Conservation (phyloP, 2,797 vertebrate genomes). For the Delichon dasypus region DNA sequence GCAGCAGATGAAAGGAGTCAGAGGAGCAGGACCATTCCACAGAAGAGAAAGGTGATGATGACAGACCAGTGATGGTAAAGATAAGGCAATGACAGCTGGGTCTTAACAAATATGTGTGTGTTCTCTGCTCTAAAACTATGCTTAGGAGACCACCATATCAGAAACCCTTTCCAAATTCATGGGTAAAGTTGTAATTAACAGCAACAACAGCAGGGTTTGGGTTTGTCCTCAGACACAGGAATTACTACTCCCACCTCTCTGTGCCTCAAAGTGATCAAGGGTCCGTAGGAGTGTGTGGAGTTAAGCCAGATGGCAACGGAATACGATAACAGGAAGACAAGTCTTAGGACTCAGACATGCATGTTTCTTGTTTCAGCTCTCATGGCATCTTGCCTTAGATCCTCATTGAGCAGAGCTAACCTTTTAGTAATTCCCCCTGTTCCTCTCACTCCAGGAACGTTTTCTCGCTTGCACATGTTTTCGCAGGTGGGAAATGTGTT, state of each 20-base stretch:
- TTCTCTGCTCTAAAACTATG: neutral
- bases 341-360: no score
- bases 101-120: neutral
- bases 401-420: neutral
- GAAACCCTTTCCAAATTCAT: neutral
- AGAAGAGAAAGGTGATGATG: neutral
- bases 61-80: fast-evolving
- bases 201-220: neutral
- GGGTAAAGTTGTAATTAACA: neutral
- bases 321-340: neutral
- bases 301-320: neutral
- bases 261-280: neutral
- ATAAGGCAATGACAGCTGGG: neutral
- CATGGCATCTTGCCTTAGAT: neutral
- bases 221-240: neutral
- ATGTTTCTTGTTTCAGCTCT: neutral
- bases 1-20: neutral
- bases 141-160: neutral
- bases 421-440: neutral
- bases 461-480: neutral
- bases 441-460: neutral
- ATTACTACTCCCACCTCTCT: neutral
- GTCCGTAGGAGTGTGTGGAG: neutral
- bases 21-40: neutral
- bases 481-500: neutral